A percentile compares a stretch with the other conserved stretches of the same genome.
Evolutionary conservation across 2,888 invertebrate genomes (phyloP).

Genomic region (Callyntrura guangdongensis): DNA sequence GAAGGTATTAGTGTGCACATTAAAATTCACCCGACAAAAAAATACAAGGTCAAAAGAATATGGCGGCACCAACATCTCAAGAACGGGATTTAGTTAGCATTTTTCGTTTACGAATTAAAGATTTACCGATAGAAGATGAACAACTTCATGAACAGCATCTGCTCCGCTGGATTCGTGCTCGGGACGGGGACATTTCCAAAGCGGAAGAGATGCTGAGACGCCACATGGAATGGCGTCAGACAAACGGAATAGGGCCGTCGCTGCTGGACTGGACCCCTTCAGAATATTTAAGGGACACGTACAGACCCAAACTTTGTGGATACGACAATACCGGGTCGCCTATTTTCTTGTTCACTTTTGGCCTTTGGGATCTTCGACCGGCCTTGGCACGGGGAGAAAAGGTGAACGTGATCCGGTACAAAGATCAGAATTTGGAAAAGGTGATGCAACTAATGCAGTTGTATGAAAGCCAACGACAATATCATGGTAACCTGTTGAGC

Average conservation of each 20-base stretch:
- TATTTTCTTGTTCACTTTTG: constrained; percentile 79
- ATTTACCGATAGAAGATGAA: constrained; percentile 59
- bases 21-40: too few relatives aligned
- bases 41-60: too few relatives aligned
- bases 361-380: constrained; percentile 79
- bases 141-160: constrained; percentile 72
- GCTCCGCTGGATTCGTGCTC: constrained; percentile 77
- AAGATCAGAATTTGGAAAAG: constrained; percentile 76
- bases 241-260: constrained; percentile 64
- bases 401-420: constrained; percentile 69
- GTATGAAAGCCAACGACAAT: constrained; percentile 52
- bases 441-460: constrained; percentile 75
- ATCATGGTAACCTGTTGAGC: neutral
- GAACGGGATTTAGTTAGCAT: constrained; percentile 67
- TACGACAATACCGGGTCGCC: constrained; percentile 77
- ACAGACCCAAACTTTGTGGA: constrained; percentile 74
- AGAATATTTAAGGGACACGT: constrained; percentile 61
- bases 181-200: constrained; percentile 74
- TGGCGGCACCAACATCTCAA: constrained; percentile 67
- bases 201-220: constrained; percentile 76
- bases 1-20: neutral
- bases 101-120: constrained; percentile 64
- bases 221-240: constrained; percentile 74
- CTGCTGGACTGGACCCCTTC: constrained; percentile 75
- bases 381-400: constrained; percentile 71